phyloP scores from a whole-genome alignment of 92 coral and sea anemone species.

The Porites divaricata region DNA sequence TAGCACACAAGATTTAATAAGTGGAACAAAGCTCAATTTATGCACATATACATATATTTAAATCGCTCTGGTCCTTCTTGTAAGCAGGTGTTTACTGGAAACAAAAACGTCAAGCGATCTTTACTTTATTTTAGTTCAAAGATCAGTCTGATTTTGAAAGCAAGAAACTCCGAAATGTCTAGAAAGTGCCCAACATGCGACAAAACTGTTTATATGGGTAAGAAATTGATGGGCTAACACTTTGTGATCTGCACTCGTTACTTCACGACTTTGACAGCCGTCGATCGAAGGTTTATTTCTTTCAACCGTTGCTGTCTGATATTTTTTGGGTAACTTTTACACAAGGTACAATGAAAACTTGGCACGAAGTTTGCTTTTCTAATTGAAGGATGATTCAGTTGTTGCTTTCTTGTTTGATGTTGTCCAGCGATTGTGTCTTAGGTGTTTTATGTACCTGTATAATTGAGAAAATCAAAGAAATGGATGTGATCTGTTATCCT shows the following conservation, averaged over 20 bases:
- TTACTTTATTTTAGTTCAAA: not conserved
- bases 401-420: not conserved
- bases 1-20: conserved; percentile 5
- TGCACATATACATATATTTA: conserved; percentile 23
- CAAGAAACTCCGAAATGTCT: conserved; percentile 9
- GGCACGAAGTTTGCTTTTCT: too few species aligned
- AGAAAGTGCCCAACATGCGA: conserved; percentile 43
- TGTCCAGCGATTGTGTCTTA: too few species aligned
- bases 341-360: too few species aligned
- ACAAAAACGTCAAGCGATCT: conserved; percentile 9
- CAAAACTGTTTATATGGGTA: conserved; percentile 49
- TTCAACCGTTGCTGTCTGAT: too few species aligned
- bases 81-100: not conserved
- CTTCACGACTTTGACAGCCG: too few species aligned
- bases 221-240: not conserved
- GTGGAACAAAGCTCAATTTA: not conserved
- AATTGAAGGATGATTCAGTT: too few species aligned
- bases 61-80: not conserved
- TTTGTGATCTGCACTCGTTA: not conserved
- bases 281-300: too few species aligned
- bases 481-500: not conserved
- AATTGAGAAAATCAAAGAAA: conserved; percentile 5
- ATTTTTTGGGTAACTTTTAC: too few species aligned
- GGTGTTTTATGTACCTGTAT: not conserved
- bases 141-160: not conserved